Conservation (phyloP, 2,797 vertebrate species). For the Oryzias dopingdopingensis region DNA sequence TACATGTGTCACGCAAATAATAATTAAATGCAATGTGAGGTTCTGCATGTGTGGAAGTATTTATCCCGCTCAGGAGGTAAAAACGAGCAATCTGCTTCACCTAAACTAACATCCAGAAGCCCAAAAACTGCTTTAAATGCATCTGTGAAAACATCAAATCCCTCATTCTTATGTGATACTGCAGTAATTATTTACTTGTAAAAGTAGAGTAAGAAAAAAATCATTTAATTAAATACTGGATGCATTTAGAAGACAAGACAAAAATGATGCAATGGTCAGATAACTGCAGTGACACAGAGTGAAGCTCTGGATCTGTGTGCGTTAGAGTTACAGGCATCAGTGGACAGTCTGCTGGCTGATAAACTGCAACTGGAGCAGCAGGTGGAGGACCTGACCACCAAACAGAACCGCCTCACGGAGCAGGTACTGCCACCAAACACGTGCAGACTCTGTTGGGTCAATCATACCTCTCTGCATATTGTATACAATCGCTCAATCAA, state of each 20-base stretch:
- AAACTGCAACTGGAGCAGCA: conserved; percentile 71
- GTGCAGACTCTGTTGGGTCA: not conserved
- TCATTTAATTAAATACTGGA: not conserved
- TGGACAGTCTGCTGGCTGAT: conserved; percentile 76
- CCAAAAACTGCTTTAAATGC: too few species aligned
- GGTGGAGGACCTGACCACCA: conserved; percentile 69
- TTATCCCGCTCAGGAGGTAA: too few species aligned
- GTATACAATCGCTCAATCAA: not conserved
- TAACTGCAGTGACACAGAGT: not conserved
- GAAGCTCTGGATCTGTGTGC: not conserved
- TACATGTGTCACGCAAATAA: too few species aligned
- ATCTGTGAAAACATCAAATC: not conserved
- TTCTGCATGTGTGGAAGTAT: too few species aligned
- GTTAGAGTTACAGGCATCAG: conserved; percentile 74
- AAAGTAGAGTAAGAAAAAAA: not conserved
- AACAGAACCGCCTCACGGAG: conserved; percentile 63
- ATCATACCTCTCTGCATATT: not conserved
- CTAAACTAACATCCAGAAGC: too few species aligned
- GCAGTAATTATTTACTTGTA: not conserved
- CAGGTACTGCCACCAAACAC: conserved; percentile 65
- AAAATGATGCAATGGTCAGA: not conserved
- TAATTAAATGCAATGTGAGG: too few species aligned
- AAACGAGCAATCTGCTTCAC: too few species aligned
- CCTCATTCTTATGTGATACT: not conserved
- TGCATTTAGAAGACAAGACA: not conserved